Evolutionary conservation across 2,113 vertebrate genomes (phyloP).

Genomic region (Nothoprocta perdicaria): DNA sequence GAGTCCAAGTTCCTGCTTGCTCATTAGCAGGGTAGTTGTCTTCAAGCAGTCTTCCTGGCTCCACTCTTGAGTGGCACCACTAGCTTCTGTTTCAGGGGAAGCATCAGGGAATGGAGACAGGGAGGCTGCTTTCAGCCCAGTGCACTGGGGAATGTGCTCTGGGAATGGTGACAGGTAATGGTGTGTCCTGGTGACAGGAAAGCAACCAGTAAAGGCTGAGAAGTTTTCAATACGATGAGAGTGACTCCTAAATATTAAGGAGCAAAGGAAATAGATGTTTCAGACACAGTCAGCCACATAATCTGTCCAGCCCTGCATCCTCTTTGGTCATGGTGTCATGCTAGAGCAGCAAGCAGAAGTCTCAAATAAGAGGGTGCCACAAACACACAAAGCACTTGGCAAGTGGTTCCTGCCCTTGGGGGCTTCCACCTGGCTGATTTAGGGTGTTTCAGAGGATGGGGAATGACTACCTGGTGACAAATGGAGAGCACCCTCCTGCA

Average conservation of each 20-base stretch:
- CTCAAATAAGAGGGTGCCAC: not conserved
- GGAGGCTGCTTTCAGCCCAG: not conserved
- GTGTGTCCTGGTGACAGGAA: not conserved
- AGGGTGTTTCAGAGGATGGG: not conserved
- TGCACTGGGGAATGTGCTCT: fast-evolving
- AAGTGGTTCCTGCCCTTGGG: not conserved
- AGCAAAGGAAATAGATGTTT: not conserved
- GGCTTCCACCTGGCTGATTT: not conserved
- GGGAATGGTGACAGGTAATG: not conserved
- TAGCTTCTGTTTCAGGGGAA: not conserved
- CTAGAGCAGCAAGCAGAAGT: not conserved
- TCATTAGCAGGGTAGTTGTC: not conserved
- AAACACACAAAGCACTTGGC: not conserved
- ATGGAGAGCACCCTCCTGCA: not conserved
- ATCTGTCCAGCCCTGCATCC: not conserved
- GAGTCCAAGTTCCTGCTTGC: not conserved
- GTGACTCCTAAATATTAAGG: not conserved
- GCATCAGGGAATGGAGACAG: not conserved
- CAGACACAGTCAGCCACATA: not conserved
- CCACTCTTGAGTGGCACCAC: not conserved
- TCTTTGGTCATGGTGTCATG: not conserved
- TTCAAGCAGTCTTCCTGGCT: not conserved
- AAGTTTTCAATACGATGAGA: not conserved
- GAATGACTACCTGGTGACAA: not conserved
- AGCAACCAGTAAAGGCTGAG: not conserved